Evolutionary conservation across 2,113 vertebrate genomes (phyloP), one percentile per base, ranked within the genome.

Genomic region (Tetrao urogallus): DNA sequence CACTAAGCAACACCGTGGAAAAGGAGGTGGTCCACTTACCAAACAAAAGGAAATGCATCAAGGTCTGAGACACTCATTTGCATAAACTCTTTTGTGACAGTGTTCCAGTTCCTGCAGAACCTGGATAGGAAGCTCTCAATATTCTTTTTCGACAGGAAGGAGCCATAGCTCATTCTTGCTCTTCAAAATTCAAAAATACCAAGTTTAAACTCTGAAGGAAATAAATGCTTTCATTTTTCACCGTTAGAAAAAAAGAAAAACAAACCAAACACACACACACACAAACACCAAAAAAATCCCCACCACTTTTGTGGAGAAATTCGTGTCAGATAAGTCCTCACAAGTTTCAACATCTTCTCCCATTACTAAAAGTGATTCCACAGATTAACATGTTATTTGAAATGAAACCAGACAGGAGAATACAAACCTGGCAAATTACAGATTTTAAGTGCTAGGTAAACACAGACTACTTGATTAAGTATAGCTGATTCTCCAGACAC

Each of bases 371-470:
- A 5, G 3, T 28, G 63, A 17, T 17, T 69, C 54, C 38, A 73
- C 13, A 73, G 28, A 54, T 65, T 76, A 36, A 83, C 17, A 7
- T 15, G 13, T 36, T 38, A 83, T 22, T 57, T 76, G 50, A 93
- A 82, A 87, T 54, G 47, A 90, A 83, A 60, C 20, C 32, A 89
- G 8, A 34, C 60, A 22, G 63, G 94, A 88, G 34, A 67, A 43
- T 20, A 95, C 40, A 92, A 91, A 84, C 42, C 19, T 1, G 2
- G 61, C 63, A 72, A 96, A 81, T 78, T 34, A 74, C 34, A 42
- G 78, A 32, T 75, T 95, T 73, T 21, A 92, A 93, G 50, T 54
- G 47, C 43, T 74, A 82, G 34, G 65, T 38, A 65, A 78, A 92
- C 27, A 90, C 17, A 69, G 8, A 36, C 8, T 56, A 34, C 13